Evolutionary conservation across 2,113 vertebrate genomes (phyloP).

Genomic region (Alexandromys fortis): DNA sequence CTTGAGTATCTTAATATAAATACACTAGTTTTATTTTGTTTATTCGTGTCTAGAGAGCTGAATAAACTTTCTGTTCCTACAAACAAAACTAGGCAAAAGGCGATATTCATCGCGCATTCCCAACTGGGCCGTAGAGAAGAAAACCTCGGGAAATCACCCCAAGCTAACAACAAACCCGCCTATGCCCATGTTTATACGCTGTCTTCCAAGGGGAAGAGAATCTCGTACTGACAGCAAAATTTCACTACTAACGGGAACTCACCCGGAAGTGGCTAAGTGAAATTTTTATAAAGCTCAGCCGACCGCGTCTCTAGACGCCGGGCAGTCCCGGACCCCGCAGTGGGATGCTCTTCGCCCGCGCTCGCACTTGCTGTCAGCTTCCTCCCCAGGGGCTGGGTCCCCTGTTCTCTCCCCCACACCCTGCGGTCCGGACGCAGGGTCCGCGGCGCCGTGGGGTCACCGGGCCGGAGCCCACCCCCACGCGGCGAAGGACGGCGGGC

Average conservation of each 20-base stretch:
- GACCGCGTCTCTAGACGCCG: background rate
- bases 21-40: background rate
- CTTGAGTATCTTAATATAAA: background rate
- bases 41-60: background rate
- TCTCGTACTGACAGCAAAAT: background rate
- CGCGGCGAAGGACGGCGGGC: background rate
- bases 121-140: background rate
- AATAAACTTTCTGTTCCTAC: background rate
- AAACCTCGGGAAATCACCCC: background rate
- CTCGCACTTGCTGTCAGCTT: background rate
- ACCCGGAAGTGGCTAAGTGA: background rate
- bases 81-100: background rate
- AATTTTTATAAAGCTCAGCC: background rate
- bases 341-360: background rate
- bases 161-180: background rate
- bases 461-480: rapidly evolving
- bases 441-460: background rate
- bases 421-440: too few relatives aligned
- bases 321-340: too few relatives aligned
- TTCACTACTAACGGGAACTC: background rate
- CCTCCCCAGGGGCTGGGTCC: too few relatives aligned
- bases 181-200: background rate
- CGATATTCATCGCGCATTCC: background rate
- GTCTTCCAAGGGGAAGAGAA: background rate
- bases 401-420: rapidly evolving